Conservation (phyloP, 2,113 vertebrate species). For the Rattus norvegicus region DNA sequence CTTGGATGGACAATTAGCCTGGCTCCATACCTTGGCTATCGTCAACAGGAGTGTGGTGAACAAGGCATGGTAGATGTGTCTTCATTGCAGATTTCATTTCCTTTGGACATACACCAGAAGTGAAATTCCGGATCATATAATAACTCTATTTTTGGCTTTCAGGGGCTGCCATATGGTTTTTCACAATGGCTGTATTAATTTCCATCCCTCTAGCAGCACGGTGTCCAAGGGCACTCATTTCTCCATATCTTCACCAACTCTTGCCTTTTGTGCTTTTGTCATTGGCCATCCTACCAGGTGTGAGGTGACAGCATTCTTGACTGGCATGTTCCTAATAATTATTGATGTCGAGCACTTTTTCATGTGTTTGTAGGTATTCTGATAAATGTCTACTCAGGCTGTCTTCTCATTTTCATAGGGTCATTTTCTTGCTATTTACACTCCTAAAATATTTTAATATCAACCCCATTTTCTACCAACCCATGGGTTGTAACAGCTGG, state of each 20-base stretch:
- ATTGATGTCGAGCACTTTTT: background rate
- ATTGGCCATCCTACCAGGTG: background rate
- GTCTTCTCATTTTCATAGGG: background rate
- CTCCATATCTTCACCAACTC: background rate
- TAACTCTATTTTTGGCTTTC: slow-evolving; percentile 13
- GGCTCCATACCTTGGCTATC: background rate
- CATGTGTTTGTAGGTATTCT: background rate
- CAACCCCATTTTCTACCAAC: background rate
- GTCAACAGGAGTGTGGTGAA: background rate
- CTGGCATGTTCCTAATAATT: background rate
- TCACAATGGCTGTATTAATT: background rate
- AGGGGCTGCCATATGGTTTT: slow-evolving; percentile 1
- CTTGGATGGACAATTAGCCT: background rate
- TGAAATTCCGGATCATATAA: background rate
- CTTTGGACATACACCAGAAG: background rate
- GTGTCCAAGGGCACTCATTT: background rate
- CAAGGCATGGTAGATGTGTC: background rate
- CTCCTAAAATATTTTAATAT: background rate
- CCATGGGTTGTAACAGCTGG: background rate
- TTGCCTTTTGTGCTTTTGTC: background rate
- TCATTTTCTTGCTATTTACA: background rate
- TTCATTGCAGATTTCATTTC: background rate
- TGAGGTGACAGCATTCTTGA: background rate
- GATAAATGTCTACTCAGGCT: background rate
- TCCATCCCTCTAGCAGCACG: background rate